Base-by-base conservation (phyloP, 2,113 vertebrate species). In the Pagrus major region DNA sequence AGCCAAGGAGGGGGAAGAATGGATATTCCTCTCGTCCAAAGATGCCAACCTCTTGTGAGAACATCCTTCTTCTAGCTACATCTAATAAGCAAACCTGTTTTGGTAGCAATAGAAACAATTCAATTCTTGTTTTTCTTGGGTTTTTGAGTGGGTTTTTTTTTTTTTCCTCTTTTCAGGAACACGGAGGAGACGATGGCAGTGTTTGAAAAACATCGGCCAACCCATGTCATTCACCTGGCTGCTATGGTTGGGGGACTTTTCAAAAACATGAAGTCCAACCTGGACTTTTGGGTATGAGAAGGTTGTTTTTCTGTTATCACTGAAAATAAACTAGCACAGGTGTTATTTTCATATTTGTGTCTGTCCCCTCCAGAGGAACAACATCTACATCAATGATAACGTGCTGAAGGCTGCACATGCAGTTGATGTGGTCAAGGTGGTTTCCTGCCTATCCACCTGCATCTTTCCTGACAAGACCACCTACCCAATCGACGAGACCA, bases 161-260 rank as follows among this genome's bases (percentile, higher is more conserved):
- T 60, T 12, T 44, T 20, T 18, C 25, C 41, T 69, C 27, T 61
- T 12, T 49, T 47, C 71, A 98, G 96, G 92, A 94, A 90, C 1
- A 64, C 87, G 0, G 87, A 78, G 0, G 95, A 96, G 88, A 99
- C 98, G 2, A 83, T 56, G 74, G 95, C 96, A 0, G 88, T 95
- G 31, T 99, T 99, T 44, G 79, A 96, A 86, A 95, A 93, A 71
- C 94, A 96, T 83, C 92, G 31, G n/a, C 98, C 98, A 59, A 99
- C 97, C 0, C 97, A 99, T 0, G 95, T 99, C 84, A 96, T 99
- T 89, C 98, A 99, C 85, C 88, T 99, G 87, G 98, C 98, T 0
- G 98, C 98, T 20, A 96, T 98, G 97, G 98, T 99, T 0, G 98
- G 98, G 0, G 98, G 98, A 0, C 96, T 99, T 61, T 99, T 97